phyloP scores from a whole-genome alignment of 1,140 invertebrate genomes.

The Hestina assimilis region DNA sequence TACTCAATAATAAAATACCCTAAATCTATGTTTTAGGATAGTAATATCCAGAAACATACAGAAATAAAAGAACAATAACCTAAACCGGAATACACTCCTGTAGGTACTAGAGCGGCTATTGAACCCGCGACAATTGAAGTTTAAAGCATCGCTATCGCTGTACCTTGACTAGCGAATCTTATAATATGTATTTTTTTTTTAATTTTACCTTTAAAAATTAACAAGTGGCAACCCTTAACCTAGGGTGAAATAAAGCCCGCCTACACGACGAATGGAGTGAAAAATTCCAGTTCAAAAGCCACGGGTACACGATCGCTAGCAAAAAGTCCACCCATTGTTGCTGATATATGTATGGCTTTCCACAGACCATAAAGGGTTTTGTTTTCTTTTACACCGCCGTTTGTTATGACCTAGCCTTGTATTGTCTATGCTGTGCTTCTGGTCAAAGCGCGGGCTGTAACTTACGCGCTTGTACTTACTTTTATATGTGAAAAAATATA shows the following conservation, averaged over 20 bases:
- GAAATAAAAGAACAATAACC: too few relatives aligned
- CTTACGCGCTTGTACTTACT: too few relatives aligned
- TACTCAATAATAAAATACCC: too few relatives aligned
- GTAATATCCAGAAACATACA: too few relatives aligned
- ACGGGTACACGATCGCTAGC: conserved; percentile 36
- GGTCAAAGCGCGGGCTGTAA: conserved; percentile 18
- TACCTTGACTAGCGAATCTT: too few relatives aligned
- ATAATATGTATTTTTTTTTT: too few relatives aligned
- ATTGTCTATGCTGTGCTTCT: conserved; percentile 4
- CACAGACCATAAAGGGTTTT: conserved; percentile 37
- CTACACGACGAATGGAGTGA: conserved; percentile 59
- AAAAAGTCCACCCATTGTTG: conserved; percentile 61
- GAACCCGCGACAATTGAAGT: too few relatives aligned
- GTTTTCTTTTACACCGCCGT: conserved; percentile 30
- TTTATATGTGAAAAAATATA: too few relatives aligned
- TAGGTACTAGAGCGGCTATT: too few relatives aligned
- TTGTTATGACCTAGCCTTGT: conserved; percentile 15
- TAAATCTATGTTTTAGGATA: too few relatives aligned
- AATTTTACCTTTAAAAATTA: conserved; percentile 2
- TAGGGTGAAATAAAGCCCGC: conserved; percentile 57
- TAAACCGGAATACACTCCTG: too few relatives aligned
- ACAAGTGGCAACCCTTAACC: conserved; percentile 45
- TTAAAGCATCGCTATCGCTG: too few relatives aligned
- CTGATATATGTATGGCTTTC: conserved; percentile 50
- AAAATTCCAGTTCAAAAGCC: conserved; percentile 72